A percentile compares a stretch with the other conserved stretches of the same genome.
Evolutionary conservation across 2,888 invertebrate species (phyloP).

Genomic region (Griposia aprilina): DNA sequence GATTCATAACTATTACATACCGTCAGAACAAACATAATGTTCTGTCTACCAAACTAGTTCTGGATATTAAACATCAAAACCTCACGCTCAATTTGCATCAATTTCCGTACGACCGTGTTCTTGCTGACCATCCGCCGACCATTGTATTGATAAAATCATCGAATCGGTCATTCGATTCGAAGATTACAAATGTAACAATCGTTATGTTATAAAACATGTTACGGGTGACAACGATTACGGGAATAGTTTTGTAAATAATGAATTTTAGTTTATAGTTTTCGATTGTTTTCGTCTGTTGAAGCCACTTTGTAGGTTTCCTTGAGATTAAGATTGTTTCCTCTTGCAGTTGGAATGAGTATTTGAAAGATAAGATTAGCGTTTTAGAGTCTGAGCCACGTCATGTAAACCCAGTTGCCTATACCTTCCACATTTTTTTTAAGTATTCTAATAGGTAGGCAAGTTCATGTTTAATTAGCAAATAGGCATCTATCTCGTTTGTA

Average conservation of each 20-base stretch:
- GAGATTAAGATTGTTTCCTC: not conserved
- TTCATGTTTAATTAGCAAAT: not conserved
- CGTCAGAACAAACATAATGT: constrained; percentile 56
- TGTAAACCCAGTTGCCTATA: too few relatives aligned
- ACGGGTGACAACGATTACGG: constrained; percentile 40
- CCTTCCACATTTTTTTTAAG: too few relatives aligned
- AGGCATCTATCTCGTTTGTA: too few relatives aligned
- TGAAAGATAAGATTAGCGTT: not conserved
- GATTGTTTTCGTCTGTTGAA: not conserved
- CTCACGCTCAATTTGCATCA: constrained; percentile 67
- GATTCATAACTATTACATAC: constrained; percentile 44
- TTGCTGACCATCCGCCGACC: constrained; percentile 67
- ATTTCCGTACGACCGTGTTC: constrained; percentile 69
- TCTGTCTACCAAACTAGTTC: constrained; percentile 61
- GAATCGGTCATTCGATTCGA: constrained; percentile 68
- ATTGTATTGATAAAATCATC: constrained; percentile 75
- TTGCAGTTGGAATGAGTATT: not conserved
- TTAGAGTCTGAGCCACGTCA: not conserved
- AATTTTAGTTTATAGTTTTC: constrained; percentile 39
- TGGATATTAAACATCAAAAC: constrained; percentile 64
- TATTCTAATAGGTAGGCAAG: not conserved
- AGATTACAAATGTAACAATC: constrained; percentile 72
- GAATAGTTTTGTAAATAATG: constrained; percentile 41
- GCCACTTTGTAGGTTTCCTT: not conserved
- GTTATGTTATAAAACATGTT: constrained; percentile 58